Percentiles rank a stretch among this genome's conserved stretches.
Conservation (phyloP, 2,888 invertebrate species). For the Dendrolimus houi region DNA sequence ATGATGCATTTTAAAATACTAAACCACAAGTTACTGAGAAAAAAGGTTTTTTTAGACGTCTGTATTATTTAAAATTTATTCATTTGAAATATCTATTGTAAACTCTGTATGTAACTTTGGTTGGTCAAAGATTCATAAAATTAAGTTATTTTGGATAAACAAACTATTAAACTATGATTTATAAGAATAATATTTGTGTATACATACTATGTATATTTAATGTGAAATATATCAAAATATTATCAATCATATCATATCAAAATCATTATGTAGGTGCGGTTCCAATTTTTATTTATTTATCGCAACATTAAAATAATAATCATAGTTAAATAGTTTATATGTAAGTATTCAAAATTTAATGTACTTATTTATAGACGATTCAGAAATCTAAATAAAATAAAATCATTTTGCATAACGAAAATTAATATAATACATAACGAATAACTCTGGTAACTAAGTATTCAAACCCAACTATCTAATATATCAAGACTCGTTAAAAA, state of each 20-base stretch:
- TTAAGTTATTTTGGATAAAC: neutral
- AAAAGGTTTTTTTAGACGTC: slow-evolving; percentile 31
- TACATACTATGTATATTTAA: too few relatives aligned
- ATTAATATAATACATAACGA: neutral
- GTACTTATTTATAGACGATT: slow-evolving; percentile 3
- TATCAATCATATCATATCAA: too few relatives aligned
- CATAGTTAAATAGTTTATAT: too few relatives aligned
- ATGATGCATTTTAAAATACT: neutral
- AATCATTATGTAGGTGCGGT: too few relatives aligned
- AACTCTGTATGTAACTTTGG: neutral
- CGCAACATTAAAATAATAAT: too few relatives aligned
- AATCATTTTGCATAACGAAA: neutral
- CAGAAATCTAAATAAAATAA: slow-evolving; percentile 2
- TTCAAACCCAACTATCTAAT: slow-evolving; percentile 20
- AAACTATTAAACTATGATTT: neutral
- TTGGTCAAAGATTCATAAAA: neutral
- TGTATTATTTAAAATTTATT: slow-evolving; percentile 34
- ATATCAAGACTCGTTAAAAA: slow-evolving; percentile 17
- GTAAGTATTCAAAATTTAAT: too few relatives aligned
- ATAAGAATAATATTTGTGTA: too few relatives aligned
- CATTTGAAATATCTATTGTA: slow-evolving; percentile 38
- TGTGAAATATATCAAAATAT: too few relatives aligned
- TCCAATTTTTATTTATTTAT: too few relatives aligned
- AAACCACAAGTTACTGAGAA: slow-evolving; percentile 3
- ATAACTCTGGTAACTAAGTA: slow-evolving; percentile 10